These are phyloP conservation scores for Agrotis puta DNA, from an alignment of 2,888 invertebrate genomes.

Conservation along the genomic window DNA sequence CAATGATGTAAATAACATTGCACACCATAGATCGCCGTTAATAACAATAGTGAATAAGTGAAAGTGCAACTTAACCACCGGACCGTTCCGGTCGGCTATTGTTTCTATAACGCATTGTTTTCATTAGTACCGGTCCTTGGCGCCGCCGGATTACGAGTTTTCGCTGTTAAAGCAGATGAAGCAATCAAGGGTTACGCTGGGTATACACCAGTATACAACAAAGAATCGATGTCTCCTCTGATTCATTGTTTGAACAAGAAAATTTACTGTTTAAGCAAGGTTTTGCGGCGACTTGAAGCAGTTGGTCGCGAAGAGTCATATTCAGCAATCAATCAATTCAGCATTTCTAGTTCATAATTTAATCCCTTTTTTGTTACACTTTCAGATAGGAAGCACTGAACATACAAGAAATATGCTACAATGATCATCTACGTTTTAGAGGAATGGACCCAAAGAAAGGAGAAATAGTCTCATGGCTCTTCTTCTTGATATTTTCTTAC, in stretches of 20 bases:
- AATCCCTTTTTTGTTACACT: slow-evolving; percentile 39
- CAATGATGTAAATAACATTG: slow-evolving; percentile 77
- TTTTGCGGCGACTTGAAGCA: background rate
- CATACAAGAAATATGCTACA: slow-evolving; percentile 78
- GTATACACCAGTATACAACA: slow-evolving; percentile 13
- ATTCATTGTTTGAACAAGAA: background rate
- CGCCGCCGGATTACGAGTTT: slow-evolving; percentile 76
- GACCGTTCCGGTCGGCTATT: slow-evolving; percentile 83
- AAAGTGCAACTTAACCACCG: slow-evolving; percentile 86
- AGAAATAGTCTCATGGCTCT: slow-evolving; percentile 79
- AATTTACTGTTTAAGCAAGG: background rate
- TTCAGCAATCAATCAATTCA: background rate
- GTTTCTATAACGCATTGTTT: slow-evolving; percentile 87
- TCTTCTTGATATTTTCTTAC: slow-evolving; percentile 71
- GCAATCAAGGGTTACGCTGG: slow-evolving; percentile 47
- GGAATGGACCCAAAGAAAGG: slow-evolving; percentile 84
- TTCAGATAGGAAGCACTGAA: slow-evolving; percentile 59
- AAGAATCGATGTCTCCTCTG: background rate
- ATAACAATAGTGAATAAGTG: slow-evolving; percentile 86
- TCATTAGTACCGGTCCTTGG: slow-evolving; percentile 83
- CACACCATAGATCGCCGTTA: slow-evolving; percentile 80
- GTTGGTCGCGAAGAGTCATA: background rate
- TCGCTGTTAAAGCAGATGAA: slow-evolving; percentile 45
- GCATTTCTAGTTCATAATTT: background rate
- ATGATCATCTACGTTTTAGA: slow-evolving; percentile 81